Conservation (phyloP, 1,140 invertebrate species). For the Medauroidea extradentata region DNA sequence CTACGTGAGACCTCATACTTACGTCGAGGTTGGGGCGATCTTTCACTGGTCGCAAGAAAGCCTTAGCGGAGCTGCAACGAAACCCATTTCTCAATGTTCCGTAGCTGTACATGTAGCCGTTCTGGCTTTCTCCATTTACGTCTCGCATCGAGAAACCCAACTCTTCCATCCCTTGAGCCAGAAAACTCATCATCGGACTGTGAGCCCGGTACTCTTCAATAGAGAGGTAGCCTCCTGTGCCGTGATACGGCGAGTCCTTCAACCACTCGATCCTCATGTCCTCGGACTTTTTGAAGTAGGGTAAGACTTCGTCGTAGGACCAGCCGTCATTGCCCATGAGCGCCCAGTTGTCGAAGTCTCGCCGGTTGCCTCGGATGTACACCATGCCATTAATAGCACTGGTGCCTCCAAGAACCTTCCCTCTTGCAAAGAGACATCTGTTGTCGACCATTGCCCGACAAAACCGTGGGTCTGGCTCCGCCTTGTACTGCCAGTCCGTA, state of each 20-base stretch:
- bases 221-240: conserved; percentile 57
- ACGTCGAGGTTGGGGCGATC: conserved; percentile 80
- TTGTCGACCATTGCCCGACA: conserved; percentile 4
- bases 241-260: conserved; percentile 67
- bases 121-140: conserved; percentile 84
- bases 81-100: conserved; percentile 53
- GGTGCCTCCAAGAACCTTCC: conserved; percentile 55
- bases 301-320: conserved; percentile 69
- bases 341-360: conserved; percentile 58
- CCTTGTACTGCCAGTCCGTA: background rate
- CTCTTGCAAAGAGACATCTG: conserved; percentile 46
- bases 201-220: conserved; percentile 80
- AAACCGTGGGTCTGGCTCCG: background rate
- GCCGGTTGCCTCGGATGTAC: conserved; percentile 58
- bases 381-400: conserved; percentile 63
- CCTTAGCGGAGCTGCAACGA: conserved; percentile 88
- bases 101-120: conserved; percentile 84
- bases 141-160: conserved; percentile 87
- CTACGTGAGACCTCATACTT: conserved; percentile 78
- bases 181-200: conserved; percentile 77
- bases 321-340: conserved; percentile 51
- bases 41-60: conserved; percentile 78
- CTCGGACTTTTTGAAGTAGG: conserved; percentile 91
- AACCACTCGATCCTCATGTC: conserved; percentile 83
- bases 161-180: conserved; percentile 82